Evolutionary conservation across 2,888 invertebrate genomes (phyloP).

Genomic region (Chrysina gloriosa): DNA sequence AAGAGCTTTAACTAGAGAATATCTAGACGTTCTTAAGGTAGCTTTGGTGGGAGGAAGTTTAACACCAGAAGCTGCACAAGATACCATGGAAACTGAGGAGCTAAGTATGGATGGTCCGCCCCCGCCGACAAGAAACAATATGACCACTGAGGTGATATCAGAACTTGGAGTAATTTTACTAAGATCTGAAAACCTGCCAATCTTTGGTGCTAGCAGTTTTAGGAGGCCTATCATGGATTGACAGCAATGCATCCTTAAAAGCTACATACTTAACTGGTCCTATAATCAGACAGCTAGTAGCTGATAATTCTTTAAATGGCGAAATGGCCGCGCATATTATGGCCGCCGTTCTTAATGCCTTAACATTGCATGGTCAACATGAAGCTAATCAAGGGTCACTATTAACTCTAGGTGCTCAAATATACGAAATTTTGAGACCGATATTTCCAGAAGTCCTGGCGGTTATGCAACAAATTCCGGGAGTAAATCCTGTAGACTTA

Average conservation of each 20-base stretch:
- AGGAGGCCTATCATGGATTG: constrained; percentile 85
- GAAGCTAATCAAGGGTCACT: constrained; percentile 87
- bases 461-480: constrained; percentile 84
- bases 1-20: constrained; percentile 86
- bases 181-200: constrained; percentile 73
- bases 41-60: constrained; percentile 78
- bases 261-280: constrained; percentile 82
- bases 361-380: constrained; percentile 90
- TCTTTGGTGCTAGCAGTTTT: constrained; percentile 74
- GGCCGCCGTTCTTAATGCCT: constrained; percentile 76
- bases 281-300: constrained; percentile 74
- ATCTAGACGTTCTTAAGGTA: constrained; percentile 83
- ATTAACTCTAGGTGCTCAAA: constrained; percentile 83
- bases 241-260: constrained; percentile 84
- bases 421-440: constrained; percentile 86
- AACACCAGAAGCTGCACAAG: constrained; percentile 66
- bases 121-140: constrained; percentile 59
- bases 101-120: constrained; percentile 78
- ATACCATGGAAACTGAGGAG: constrained; percentile 75
- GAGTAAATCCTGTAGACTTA: constrained; percentile 82
- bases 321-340: constrained; percentile 80
- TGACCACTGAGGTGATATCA: constrained; percentile 80
- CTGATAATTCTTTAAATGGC: constrained; percentile 72
- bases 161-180: constrained; percentile 84
- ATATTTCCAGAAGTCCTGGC: constrained; percentile 77